Base-by-base conservation (phyloP, 2,797 vertebrate species). In the Gymnopithys bicolor region DNA sequence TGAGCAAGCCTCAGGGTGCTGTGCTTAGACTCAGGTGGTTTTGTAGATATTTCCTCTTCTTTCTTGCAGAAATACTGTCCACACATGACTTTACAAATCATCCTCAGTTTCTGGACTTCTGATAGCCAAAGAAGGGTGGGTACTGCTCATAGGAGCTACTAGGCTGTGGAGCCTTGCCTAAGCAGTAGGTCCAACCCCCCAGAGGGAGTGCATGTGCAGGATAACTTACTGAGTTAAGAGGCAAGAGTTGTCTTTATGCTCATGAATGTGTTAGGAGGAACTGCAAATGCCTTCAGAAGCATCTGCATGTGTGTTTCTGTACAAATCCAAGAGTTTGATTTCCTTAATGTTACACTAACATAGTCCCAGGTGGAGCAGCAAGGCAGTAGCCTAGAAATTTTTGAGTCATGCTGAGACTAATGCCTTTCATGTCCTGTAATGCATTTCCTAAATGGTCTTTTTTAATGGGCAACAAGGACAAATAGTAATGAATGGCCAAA, bases 181-280 rank as follows among this genome's bases (percentile, higher is more conserved):
- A 66, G 25, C 52, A 19, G 21, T 10, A 21, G 33, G 17, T 55
- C 18, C 41, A 69, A 1, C 21, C 19, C 16, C 62, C n/a, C 15
- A 10, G 51, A n/a, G n/a, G n/a, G n/a, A 9, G 19, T 6, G 2
- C 14, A 5, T 0, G 0, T 45, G 66, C 32, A 37, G 25, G n/a
- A 8, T 28, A 27, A 11, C 23, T 89, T 22, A 13, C 24, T 8
- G 27, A 45, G 32, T 37, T 66, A 28, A 49, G 52, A 53, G 43
- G 25, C 22, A 63, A 76, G 17, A 13, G 41, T 63, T 93, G 18
- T 30, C 15, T 75, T 68, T 24, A 1, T 13, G 35, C 45, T 69
- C 70, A 39, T 74, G 74, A 87, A 30, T 1, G 7, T 10, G 3
- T 60, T 21, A 43, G 64, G 41, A 73, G 52, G 73, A 39, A 19